Percentiles rank a stretch among this genome's conserved stretches.
phyloP scores from a whole-genome alignment of 2,888 invertebrate species.

The Euzophera pinguis region DNA sequence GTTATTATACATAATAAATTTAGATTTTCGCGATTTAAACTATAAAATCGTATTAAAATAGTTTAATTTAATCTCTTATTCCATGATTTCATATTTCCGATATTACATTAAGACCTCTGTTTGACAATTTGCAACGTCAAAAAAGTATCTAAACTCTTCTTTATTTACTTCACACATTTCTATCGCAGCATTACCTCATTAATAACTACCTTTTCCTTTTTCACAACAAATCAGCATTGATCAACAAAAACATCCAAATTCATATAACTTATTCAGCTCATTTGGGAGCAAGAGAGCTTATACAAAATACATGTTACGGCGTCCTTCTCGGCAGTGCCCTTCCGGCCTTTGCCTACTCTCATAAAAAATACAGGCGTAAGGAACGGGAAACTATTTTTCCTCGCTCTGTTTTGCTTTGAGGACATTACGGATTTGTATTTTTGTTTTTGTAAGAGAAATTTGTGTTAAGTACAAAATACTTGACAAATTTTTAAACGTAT shows the following conservation, averaged over 20 bases:
- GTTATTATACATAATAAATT: too few species aligned
- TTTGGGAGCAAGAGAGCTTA: slow-evolving; percentile 32
- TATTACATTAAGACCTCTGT: too few species aligned
- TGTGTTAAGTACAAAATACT: background rate
- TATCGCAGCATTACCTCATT: too few species aligned
- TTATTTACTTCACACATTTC: too few species aligned
- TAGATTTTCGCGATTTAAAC: too few species aligned
- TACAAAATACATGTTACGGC: slow-evolving; percentile 38
- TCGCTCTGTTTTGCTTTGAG: background rate
- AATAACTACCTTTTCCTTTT: background rate
- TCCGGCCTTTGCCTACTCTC: slow-evolving; percentile 18
- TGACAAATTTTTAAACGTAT: background rate
- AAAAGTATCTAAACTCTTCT: too few species aligned
- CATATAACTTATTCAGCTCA: slow-evolving; percentile 35
- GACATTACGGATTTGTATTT: background rate
- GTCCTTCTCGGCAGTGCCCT: slow-evolving; percentile 30
- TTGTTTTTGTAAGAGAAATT: background rate
- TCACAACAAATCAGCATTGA: slow-evolving; percentile 24
- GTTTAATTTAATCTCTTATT: too few species aligned
- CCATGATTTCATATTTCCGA: too few species aligned
- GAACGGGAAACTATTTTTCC: slow-evolving; percentile 10
- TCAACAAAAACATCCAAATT: slow-evolving; percentile 23
- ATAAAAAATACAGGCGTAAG: slow-evolving; percentile 32
- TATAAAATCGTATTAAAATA: too few species aligned
- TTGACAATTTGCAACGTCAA: too few species aligned